Base-by-base conservation (phyloP, 2,888 invertebrate species). In the Phrixothrix hirtus region DNA sequence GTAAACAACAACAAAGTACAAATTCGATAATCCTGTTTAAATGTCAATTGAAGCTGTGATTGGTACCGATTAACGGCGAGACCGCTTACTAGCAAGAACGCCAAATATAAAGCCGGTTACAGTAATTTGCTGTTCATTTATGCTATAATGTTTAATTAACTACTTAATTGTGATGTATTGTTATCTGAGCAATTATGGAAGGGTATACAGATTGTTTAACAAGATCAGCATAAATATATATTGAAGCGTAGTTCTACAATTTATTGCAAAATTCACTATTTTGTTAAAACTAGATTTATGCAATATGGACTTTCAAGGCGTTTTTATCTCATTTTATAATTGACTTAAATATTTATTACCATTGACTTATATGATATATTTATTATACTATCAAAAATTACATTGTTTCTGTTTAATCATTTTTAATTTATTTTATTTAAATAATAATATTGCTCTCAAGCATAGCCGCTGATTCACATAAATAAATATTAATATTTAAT, bases 71-170 rank as follows among this genome's bases (percentile, higher is more conserved):
- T 51, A 43, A 44, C 37, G 51, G 51, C 30, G 16, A 41, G 29
- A 13, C 41, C 21, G 51, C 25, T 48, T 49, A 27, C 49, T 21
- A 31, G 11, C 36, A 50, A 50, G 43, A 42, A 43, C 37, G 36
- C 25, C 11, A 9, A 16, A 32, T 32, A 39, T 11, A 38, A 39
- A 47, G 29, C 56, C 43, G 41, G 41, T 47, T 48, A 48, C 41
- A 48, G 27, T 34, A 48, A 48, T 48, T 48, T 48, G 48, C 32
- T 39, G 47, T 41, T 39, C 17, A 43, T 47, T 51, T 47, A 42
- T 39, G 34, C 31, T 48, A 52, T 52, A 45, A 56, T 51, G 51
- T 47, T 52, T 51, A 56, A 56, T 56, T 52, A 52, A 42, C 46
- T 48, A 36, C 52, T 35, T 38, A 35, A 44, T 52, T 52, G 42